These are phyloP conservation scores for Motacilla alba DNA, from an alignment of 2,113 vertebrate genomes.

Conservation along the genomic window DNA sequence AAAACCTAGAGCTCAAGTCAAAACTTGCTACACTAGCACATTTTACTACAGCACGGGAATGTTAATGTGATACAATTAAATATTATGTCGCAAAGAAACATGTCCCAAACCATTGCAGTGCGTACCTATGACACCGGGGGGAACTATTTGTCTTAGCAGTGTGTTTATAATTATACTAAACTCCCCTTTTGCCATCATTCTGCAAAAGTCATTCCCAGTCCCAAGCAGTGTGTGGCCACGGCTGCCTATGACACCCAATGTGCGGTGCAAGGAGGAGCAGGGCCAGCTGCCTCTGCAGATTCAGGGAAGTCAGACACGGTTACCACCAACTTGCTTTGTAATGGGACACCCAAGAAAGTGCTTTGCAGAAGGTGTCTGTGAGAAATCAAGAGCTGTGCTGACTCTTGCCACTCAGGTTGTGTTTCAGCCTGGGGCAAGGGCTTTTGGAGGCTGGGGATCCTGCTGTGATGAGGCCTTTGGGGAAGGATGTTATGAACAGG, in stretches of 20 bases:
- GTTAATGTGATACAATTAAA: conserved; percentile 36
- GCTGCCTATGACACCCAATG: neutral
- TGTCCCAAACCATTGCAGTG: neutral
- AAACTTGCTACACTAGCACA: conserved; percentile 17
- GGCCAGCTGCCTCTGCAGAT: neutral
- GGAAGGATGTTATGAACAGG: neutral
- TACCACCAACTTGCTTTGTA: neutral
- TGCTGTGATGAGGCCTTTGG: accelerated
- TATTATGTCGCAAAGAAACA: conserved; percentile 12
- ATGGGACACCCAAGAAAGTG: neutral
- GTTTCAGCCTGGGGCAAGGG: neutral
- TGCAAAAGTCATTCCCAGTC: neutral
- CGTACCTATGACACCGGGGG: neutral
- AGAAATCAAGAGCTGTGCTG: neutral
- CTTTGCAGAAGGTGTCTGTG: neutral
- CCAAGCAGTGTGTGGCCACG: neutral
- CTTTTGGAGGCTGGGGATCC: neutral
- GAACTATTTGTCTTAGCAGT: neutral
- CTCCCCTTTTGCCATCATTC: neutral
- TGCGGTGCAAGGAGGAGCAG: neutral
- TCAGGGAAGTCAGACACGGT: neutral
- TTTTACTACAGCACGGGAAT: conserved; percentile 32
- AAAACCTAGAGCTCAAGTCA: conserved; percentile 6
- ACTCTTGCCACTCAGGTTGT: neutral
- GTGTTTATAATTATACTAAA: neutral